phyloP scores from a whole-genome alignment of 2,888 invertebrate genomes.

The Epistrophella euchroma region DNA sequence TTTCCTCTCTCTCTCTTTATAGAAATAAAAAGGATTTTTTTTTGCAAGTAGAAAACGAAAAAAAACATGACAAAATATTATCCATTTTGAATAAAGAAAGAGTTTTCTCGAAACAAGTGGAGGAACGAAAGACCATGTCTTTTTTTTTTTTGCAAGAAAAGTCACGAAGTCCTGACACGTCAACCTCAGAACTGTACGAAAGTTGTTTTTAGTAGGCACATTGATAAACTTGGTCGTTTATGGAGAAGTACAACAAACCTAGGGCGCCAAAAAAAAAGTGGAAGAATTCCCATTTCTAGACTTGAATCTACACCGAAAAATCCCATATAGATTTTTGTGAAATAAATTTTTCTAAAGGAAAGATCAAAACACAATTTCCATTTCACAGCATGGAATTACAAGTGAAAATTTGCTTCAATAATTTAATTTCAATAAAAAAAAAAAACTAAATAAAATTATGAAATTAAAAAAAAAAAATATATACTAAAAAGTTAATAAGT shows the following conservation, averaged over 20 bases:
- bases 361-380: no score
- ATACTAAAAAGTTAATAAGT: neutral
- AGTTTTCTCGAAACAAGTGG: constrained; percentile 59
- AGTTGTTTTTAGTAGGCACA: neutral
- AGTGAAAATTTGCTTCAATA: no score
- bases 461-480: no score
- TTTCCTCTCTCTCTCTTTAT: neutral
- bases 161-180: constrained; percentile 44
- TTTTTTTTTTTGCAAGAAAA: neutral
- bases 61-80: constrained; percentile 29
- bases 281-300: no score
- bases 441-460: no score
- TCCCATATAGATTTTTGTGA: no score
- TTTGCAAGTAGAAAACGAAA: neutral
- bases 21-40: neutral
- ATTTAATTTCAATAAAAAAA: no score
- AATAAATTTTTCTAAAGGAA: no score
- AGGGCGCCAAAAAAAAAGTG: neutral
- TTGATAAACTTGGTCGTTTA: neutral
- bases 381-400: no score
- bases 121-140: neutral
- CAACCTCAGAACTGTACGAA: constrained; percentile 30
- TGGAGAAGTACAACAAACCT: no score
- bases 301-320: no score
- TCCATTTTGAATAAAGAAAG: constrained; percentile 22